A percentile compares a stretch with the other conserved stretches of the same genome.
Evolutionary conservation across 2,113 vertebrate genomes (phyloP).

Genomic region (Tretioscincus oriximinensis): DNA sequence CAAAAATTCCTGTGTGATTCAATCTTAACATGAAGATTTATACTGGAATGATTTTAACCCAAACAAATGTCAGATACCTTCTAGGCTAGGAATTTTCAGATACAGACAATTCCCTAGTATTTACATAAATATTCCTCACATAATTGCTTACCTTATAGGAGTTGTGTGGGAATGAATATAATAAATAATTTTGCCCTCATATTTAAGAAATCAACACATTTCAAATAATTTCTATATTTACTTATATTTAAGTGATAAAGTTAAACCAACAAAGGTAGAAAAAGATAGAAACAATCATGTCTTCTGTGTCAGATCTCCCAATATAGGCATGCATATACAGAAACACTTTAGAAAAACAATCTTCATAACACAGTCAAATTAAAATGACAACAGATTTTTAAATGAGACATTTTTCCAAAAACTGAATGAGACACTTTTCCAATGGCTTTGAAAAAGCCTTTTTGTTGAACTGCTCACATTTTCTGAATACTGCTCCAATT

Average conservation of each 20-base stretch:
- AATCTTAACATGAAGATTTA: no score
- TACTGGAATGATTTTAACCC: no score
- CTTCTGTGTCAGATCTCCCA: neutral
- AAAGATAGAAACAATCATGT: neutral
- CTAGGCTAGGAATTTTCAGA: neutral
- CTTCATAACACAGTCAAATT: neutral
- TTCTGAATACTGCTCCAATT: constrained; percentile 22
- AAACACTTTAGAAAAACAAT: neutral
- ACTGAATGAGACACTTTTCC: neutral
- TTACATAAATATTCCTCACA: no score
- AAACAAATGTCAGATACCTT: no score
- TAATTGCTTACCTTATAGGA: neutral
- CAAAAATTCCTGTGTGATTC: no score
- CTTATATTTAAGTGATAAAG: neutral
- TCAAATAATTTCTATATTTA: neutral
- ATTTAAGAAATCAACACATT: neutral
- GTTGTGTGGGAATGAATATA: no score
- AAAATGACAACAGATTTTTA: neutral
- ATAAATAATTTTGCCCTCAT: neutral
- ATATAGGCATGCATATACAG: neutral
- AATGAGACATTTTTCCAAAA: neutral
- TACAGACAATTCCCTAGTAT: no score
- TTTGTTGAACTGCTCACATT: constrained; percentile 5
- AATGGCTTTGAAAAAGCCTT: constrained; percentile 6
- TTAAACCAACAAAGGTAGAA: neutral